A percentile compares a stretch with the other conserved stretches of the same genome.
phyloP scores from a whole-genome alignment of 2,888 invertebrate species.

The Lysandra bellargus region DNA sequence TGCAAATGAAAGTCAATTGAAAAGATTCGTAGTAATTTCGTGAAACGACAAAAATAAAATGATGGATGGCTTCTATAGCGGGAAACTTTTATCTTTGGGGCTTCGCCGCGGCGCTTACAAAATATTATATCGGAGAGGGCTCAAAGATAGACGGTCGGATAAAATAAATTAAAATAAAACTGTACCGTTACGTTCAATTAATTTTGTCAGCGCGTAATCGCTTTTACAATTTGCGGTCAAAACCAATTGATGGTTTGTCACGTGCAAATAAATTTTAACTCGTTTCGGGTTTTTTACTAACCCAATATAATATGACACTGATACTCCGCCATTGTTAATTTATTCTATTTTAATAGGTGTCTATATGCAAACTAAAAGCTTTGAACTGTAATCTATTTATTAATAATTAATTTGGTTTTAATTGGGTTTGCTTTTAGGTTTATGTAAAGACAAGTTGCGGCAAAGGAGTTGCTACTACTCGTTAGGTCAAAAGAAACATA shows the following conservation, averaged over 20 bases:
- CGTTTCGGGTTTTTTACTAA: constrained; percentile 30
- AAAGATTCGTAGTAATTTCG: constrained; percentile 6
- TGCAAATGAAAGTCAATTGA: not conserved
- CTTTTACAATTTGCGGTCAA: constrained; percentile 39
- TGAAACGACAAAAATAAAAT: constrained; percentile 26
- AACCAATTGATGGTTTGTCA: constrained; percentile 38
- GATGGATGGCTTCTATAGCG: constrained; percentile 16
- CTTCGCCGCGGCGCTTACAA: constrained; percentile 5
- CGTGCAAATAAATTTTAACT: constrained; percentile 28
- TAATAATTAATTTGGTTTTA: not conserved
- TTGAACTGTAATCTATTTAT: not conserved
- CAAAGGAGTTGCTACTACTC: not conserved
- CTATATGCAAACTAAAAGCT: not conserved
- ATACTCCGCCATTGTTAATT: not conserved
- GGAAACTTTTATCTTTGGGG: not conserved
- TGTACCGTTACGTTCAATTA: constrained; percentile 38
- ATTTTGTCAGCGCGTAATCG: constrained; percentile 40
- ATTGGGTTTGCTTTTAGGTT: not conserved
- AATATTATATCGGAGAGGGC: not conserved
- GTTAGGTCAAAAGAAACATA: not conserved
- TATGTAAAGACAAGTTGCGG: not conserved
- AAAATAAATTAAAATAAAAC: constrained; percentile 37
- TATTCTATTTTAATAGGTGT: not conserved
- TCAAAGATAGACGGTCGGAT: constrained; percentile 12
- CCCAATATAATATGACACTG: constrained; percentile 25